Evolutionary conservation across 2,113 vertebrate genomes (phyloP).

Genomic region (Rhinoderma darwinii): DNA sequence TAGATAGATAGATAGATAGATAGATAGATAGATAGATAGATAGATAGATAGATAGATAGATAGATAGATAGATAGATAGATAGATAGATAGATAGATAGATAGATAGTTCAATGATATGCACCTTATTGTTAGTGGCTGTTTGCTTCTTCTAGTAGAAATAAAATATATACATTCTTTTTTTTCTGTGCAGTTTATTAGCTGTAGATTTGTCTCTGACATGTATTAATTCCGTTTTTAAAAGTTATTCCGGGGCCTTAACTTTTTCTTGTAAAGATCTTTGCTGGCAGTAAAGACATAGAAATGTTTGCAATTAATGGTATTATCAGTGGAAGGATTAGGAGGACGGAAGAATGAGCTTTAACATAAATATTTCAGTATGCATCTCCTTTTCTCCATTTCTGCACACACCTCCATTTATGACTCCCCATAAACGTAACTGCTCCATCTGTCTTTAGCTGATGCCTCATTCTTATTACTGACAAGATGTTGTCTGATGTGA

Average conservation of each 20-base stretch:
- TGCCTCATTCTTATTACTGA: background rate
- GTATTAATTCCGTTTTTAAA: too few relatives aligned
- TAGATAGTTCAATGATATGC: background rate
- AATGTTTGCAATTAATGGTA: background rate
- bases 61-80: too few relatives aligned
- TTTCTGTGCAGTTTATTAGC: too few relatives aligned
- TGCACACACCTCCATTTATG: background rate
- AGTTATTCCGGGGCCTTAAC: too few relatives aligned
- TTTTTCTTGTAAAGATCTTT: background rate
- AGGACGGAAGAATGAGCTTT: background rate
- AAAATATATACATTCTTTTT: background rate
- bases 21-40: too few relatives aligned
- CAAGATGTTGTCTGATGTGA: background rate
- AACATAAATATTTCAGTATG: background rate
- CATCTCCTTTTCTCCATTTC: background rate
- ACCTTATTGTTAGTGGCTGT: too few relatives aligned
- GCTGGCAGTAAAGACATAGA: background rate
- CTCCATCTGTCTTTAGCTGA: conserved; percentile 1
- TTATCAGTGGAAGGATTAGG: background rate
- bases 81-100: background rate
- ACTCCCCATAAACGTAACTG: background rate
- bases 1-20: too few relatives aligned
- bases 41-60: too few relatives aligned
- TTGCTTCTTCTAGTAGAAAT: background rate
- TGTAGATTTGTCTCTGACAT: too few relatives aligned